Evolutionary conservation across 2,888 invertebrate genomes (phyloP).

Genomic region (Colostygia pectinataria): DNA sequence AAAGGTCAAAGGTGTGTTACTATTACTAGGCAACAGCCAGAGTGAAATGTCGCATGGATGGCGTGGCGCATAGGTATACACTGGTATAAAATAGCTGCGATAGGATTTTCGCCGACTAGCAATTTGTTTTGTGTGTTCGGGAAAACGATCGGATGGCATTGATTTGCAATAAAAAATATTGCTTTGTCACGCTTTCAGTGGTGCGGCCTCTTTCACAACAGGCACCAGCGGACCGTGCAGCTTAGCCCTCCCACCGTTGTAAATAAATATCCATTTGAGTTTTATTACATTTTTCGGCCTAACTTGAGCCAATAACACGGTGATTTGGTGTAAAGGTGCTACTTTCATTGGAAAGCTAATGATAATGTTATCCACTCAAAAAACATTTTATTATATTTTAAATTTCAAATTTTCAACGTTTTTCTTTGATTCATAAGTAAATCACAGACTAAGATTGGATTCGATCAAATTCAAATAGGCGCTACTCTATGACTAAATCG

Average conservation of each 20-base stretch:
- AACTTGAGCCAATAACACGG: conserved; percentile 13
- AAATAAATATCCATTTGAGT: conserved; percentile 41
- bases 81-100: conserved; percentile 44
- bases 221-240: conserved; percentile 38
- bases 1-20: conserved; percentile 33
- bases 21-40: conserved; percentile 40
- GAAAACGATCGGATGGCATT: conserved; percentile 62
- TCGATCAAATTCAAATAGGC: no score
- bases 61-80: conserved; percentile 39
- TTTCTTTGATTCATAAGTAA: no score
- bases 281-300: conserved; percentile 33
- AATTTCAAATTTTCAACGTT: no score
- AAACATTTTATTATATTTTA: no score
- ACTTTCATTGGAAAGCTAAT: no score
- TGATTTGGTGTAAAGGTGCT: conserved; percentile 10
- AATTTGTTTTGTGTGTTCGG: conserved; percentile 64
- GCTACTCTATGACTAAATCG: no score
- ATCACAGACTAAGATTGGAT: no score
- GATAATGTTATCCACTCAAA: no score
- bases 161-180: conserved; percentile 72
- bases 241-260: conserved; percentile 42
- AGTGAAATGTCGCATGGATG: conserved; percentile 37
- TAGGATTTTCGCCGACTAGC: conserved; percentile 53
- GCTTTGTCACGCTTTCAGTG: conserved; percentile 66
- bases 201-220: conserved; percentile 54